Conservation (phyloP, 2,113 vertebrate species). For the Corythornis vintsioides region DNA sequence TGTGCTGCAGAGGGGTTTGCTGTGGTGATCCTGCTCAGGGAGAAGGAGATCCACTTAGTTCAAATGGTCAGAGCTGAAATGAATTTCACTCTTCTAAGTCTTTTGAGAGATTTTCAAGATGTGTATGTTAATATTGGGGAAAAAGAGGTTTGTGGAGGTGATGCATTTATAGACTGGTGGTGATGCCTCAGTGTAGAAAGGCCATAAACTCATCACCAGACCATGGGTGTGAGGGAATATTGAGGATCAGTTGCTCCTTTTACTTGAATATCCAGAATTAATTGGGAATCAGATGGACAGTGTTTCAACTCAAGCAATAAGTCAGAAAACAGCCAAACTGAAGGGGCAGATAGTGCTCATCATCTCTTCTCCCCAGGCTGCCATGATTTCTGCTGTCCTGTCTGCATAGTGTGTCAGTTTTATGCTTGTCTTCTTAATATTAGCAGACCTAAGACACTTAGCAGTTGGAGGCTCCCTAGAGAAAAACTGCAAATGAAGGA, state of each 20-base stretch:
- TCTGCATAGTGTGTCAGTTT: not conserved
- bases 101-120: not conserved
- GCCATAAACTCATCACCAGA: not conserved
- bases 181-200: not conserved
- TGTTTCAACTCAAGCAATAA: not conserved
- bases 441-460: not conserved
- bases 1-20: not conserved
- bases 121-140: not conserved
- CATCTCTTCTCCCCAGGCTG: not conserved
- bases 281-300: not conserved
- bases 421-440: not conserved
- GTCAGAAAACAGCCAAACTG: not conserved
- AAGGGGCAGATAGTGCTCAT: not conserved
- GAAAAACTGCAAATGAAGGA: not conserved
- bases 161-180: not conserved
- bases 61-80: not conserved
- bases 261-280: not conserved
- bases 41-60: not conserved
- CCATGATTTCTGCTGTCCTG: not conserved
- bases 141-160: not conserved
- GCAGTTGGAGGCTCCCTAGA: not conserved
- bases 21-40: not conserved
- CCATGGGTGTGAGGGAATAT: not conserved
- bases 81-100: not conserved
- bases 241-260: not conserved